Percentiles rank a stretch among this genome's conserved stretches.
Evolutionary conservation across 2,888 invertebrate species (phyloP).

Genomic region (Drosophila heteroneura): DNA sequence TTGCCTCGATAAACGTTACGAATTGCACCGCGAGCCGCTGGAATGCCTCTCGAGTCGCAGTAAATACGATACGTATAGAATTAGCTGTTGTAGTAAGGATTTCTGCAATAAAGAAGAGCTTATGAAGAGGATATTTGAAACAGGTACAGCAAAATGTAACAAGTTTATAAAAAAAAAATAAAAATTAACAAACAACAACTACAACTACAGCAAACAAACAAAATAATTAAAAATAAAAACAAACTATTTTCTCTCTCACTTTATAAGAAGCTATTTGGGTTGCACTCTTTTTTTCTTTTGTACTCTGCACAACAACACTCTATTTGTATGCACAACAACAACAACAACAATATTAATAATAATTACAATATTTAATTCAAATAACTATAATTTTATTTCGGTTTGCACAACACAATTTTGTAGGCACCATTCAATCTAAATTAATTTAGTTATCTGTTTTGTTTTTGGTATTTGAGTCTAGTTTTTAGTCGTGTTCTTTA

Average conservation of each 20-base stretch:
- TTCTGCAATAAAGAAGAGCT: constrained; percentile 86
- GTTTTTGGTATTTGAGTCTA: constrained; percentile 38
- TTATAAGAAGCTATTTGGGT: constrained; percentile 50
- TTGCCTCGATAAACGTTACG: constrained; percentile 85
- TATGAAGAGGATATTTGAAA: constrained; percentile 83
- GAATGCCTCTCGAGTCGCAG: constrained; percentile 85
- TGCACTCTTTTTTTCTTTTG: constrained; percentile 39
- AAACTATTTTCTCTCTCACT: constrained; percentile 30
- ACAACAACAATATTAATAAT: constrained; percentile 31
- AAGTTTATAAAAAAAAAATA: neutral
- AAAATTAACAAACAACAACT: constrained; percentile 20
- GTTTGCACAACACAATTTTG: constrained; percentile 49
- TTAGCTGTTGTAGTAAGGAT: constrained; percentile 85
- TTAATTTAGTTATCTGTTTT: constrained; percentile 10
- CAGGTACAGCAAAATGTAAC: constrained; percentile 78
- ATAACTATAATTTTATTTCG: constrained; percentile 32
- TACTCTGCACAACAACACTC: constrained; percentile 35
- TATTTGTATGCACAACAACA: constrained; percentile 43
- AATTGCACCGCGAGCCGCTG: constrained; percentile 84
- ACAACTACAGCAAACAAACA: constrained; percentile 13
- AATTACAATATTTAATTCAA: constrained; percentile 16
- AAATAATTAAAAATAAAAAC: constrained; percentile 20
- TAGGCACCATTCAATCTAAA: constrained; percentile 24
- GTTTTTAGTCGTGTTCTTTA: constrained; percentile 46
- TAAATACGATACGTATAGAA: constrained; percentile 84